Evolutionary conservation across 1,140 invertebrate genomes (phyloP).

Genomic region (Pseudomyrmex concolor): DNA sequence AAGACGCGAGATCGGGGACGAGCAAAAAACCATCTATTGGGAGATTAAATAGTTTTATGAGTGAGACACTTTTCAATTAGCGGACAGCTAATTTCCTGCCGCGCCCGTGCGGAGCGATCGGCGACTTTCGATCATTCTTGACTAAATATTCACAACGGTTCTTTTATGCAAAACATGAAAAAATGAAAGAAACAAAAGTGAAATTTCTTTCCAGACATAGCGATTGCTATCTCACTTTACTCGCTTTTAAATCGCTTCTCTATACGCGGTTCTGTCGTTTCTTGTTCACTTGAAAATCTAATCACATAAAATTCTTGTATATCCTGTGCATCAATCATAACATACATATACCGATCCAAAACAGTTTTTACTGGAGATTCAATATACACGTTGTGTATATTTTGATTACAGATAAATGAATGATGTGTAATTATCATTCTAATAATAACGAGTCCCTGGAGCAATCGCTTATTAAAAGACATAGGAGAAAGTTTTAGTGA

Average conservation of each 20-base stretch:
- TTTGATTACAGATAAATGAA: neutral
- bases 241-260: no score
- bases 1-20: neutral
- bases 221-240: no score
- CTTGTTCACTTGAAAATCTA: neutral
- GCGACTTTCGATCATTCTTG: neutral
- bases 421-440: neutral
- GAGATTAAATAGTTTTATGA: neutral
- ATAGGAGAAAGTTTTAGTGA: neutral
- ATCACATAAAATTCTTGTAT: neutral
- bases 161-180: no score
- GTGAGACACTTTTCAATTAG: slow-evolving; percentile 3
- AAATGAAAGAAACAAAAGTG: no score
- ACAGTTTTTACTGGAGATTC: neutral
- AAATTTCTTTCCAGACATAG: no score
- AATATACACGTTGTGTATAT: neutral
- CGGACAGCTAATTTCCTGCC: slow-evolving; percentile 12
- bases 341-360: neutral
- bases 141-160: neutral
- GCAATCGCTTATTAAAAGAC: neutral
- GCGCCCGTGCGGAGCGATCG: neutral
- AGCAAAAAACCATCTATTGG: neutral
- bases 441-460: neutral
- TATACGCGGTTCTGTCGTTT: neutral
- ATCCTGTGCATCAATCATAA: neutral